Base-by-base conservation (phyloP, 2,888 invertebrate genomes). In the Synergus laeviventris region DNA sequence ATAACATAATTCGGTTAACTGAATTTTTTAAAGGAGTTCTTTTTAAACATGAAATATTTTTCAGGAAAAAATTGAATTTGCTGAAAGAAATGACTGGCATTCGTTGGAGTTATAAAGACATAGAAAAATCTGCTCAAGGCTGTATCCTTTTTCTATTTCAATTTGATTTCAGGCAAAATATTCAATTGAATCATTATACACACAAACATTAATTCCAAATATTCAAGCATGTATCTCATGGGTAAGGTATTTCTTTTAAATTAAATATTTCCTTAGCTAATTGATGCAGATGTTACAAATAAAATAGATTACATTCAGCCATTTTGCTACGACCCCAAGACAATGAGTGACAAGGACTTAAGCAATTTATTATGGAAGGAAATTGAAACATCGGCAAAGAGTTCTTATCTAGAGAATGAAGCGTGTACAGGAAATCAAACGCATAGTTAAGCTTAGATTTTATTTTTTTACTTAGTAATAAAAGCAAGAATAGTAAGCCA, bases 71-170 rank as follows among this genome's bases (percentile, higher is more conserved):
- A 54, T 70, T 31, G n/a, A n/a, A 70, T 9, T n/a, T 70, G 2
- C 49, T 70, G 31, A 70, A 49, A 70, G 49, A 70, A 31, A 31
- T 70, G 5, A 49, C 70, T 24, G 70, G 70, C 16, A 70, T 70
- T 49, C 49, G 70, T 12, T 70, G 70, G 70, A 70, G 49, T 49
- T 70, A 24, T 36, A 49, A 70, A 49, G 49, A 24, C 16, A 2
- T 49, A 11, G 49, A 70, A 24, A 16, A 49, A n/a, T 16, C 0
- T 16, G 36, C 70, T n/a, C 49, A 49, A 49, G 70, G 70, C 36
- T 70, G 70, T 70, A 70, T 64, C 64, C 64, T 64, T 64, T 64
- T 64, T 64, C 39, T 31, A 60, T n/a, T n/a, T 12, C 14, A 64
- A 21, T 64, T 64, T 14, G 24, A 42, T 21, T 39, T 42, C 21